Percentiles rank a stretch among this genome's conserved stretches.
These are phyloP conservation scores for Paedocypris micromegethes DNA, from an alignment of 2,797 vertebrate genomes.

Conservation along the genomic window DNA sequence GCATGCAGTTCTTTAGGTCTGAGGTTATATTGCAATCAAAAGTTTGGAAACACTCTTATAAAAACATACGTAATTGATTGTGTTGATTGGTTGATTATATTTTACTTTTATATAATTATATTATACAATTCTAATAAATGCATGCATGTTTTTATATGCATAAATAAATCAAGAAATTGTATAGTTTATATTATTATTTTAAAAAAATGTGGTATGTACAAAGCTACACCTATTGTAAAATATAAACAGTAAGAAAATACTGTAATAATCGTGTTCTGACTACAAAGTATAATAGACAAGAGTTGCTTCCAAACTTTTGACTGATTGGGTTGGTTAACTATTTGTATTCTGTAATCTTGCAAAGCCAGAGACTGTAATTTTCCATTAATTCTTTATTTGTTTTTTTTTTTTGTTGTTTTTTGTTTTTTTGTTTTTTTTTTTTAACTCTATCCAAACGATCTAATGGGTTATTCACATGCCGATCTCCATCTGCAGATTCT, in stretches of 20 bases:
- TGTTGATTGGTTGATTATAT: too few species aligned
- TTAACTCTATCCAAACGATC: neutral
- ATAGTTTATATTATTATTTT: too few species aligned
- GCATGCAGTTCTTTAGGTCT: neutral
- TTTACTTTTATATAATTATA: too few species aligned
- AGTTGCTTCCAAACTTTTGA: constrained; percentile 4
- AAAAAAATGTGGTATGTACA: too few species aligned
- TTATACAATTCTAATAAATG: too few species aligned
- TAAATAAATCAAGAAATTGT: too few species aligned
- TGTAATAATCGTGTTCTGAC: neutral
- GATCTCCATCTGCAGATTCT: constrained; percentile 48
- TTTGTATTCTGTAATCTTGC: neutral
- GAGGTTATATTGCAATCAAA: neutral
- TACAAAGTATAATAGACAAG: neutral
- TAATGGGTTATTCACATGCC: constrained; percentile 48
- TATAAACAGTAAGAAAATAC: neutral
- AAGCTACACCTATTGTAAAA: too few species aligned
- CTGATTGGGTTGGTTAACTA: neutral
- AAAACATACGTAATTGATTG: too few species aligned
- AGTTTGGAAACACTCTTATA: neutral
- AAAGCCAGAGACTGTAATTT: neutral
- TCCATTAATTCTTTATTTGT: too few species aligned
- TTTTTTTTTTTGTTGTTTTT: too few species aligned
- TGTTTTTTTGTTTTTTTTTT: too few species aligned
- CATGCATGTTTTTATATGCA: too few species aligned